These are phyloP conservation scores for Protodeltote pygarga DNA, from an alignment of 2,888 invertebrate genomes.

Conservation along the genomic window DNA sequence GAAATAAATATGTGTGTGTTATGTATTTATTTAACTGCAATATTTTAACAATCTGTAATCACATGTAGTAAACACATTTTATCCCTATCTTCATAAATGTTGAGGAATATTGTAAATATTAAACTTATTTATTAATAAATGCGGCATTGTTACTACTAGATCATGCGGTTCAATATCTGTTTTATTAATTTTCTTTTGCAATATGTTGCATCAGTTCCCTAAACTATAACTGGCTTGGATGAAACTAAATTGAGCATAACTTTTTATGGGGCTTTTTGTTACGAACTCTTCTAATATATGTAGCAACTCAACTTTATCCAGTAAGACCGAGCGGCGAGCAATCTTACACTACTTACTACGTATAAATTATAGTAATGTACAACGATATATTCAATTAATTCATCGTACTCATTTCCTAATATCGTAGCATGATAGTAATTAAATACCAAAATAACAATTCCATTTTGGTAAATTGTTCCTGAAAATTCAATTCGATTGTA, in stretches of 20 bases:
- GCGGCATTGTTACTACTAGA: conserved; percentile 33
- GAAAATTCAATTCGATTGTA: conserved; percentile 31
- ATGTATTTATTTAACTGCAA: no score
- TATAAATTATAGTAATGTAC: conserved; percentile 1
- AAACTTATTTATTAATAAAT: conserved; percentile 29
- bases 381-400: neutral
- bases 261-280: conserved; percentile 79
- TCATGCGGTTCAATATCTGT: conserved; percentile 58
- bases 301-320: conserved; percentile 52
- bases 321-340: conserved; percentile 24
- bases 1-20: no score
- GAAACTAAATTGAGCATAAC: conserved; percentile 78
- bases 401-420: neutral
- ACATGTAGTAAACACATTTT: no score
- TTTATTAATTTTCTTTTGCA: conserved; percentile 80
- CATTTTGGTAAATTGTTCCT: conserved; percentile 19
- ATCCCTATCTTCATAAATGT: no score
- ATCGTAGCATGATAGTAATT: conserved; percentile 9
- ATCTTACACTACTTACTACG: conserved; percentile 8
- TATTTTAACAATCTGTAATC: no score
- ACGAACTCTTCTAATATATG: conserved; percentile 65
- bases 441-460: conserved; percentile 34
- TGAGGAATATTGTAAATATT: conserved; percentile 1
- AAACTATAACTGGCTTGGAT: conserved; percentile 74
- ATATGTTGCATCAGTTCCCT: conserved; percentile 80